phyloP scores from a whole-genome alignment of 2,113 vertebrate species.

The Candoia aspera region DNA sequence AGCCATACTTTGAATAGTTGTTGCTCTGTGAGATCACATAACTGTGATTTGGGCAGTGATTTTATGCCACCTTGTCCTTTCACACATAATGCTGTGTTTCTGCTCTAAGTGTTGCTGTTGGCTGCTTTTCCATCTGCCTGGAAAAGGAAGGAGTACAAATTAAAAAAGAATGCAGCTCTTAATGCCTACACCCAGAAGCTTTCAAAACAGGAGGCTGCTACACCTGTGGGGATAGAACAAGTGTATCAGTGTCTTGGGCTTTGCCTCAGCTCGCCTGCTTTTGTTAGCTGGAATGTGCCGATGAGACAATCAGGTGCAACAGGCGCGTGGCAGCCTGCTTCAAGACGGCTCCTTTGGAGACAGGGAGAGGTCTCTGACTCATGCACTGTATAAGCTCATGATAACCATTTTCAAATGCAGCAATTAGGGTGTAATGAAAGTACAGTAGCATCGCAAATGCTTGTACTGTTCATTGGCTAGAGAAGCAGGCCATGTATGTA shows the following conservation, averaged over 20 bases:
- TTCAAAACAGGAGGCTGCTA: conserved; percentile 82
- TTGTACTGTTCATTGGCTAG: conserved; percentile 59
- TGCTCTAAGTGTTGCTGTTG: conserved; percentile 53
- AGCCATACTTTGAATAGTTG: background rate
- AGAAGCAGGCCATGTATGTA: background rate
- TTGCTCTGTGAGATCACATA: background rate
- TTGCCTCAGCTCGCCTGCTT: conserved; percentile 82
- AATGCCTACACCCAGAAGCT: conserved; percentile 76
- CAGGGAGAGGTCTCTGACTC: conserved; percentile 76
- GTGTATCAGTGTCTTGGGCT: conserved; percentile 91
- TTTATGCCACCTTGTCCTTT: conserved; percentile 13
- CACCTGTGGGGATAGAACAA: conserved; percentile 96
- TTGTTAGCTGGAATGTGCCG: conserved; percentile 88
- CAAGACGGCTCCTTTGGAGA: conserved; percentile 75
- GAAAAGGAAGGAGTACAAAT: conserved; percentile 64
- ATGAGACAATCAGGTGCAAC: conserved; percentile 95
- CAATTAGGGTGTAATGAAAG: conserved; percentile 72
- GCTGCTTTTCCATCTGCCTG: conserved; percentile 63
- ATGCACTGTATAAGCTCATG: conserved; percentile 74
- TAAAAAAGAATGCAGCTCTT: conserved; percentile 75
- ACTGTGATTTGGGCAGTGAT: conserved; percentile 45
- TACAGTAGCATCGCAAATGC: conserved; percentile 28
- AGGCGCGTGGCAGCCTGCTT: conserved; percentile 93
- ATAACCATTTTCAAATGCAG: conserved; percentile 71
- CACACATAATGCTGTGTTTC: conserved; percentile 11